Evolutionary conservation across 2,888 invertebrate species (phyloP), one percentile per base, ranked within the genome.

Genomic region (Agrotis segetum): DNA sequence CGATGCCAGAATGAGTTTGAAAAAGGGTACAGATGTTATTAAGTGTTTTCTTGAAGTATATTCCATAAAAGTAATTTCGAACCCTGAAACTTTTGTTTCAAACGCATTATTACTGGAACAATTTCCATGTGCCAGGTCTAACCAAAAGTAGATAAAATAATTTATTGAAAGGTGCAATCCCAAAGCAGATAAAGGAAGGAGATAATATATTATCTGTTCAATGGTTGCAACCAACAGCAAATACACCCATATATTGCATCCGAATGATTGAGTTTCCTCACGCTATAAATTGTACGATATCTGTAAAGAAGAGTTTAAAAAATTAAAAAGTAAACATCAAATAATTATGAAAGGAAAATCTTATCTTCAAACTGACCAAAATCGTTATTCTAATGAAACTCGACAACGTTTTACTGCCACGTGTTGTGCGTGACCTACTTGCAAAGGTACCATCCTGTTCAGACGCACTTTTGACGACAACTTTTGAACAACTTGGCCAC

Each of bases 391-490:
- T 71, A 72, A 82, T 74, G n/a, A 67, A 72, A 78, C 75, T 65
- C 49, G 49, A 72, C 74, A 50, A 49, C 47, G 52, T 58, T 44
- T 62, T 53, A 24, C 53, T 50, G 17, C 40, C 55, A 75, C 46
- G 49, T 61, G 9, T 46, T 64, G 63, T 49, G 65, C 66, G 65
- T 86, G 85, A 76, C 83, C 78, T 72, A 68, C 59, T 74, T 82
- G 19, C 46, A 0, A n/a, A n/a, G 34, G 64, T 74, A 50, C 14
- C 13, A 14, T 16, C 24, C 14, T 68, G 53, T 76, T 58, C 71
- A 79, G 49, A 67, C 59, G 50, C 16, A 24, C n/a, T n/a, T n/a
- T n/a, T n/a, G n/a, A n/a, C n/a, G n/a, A n/a, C 56, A 40, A 62
- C 67, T 55, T 52, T 67, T 9, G n/a, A 52, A 68, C 62, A 19